Conservation (phyloP, 2,113 vertebrate species). For the Psittacara wagleri region DNA sequence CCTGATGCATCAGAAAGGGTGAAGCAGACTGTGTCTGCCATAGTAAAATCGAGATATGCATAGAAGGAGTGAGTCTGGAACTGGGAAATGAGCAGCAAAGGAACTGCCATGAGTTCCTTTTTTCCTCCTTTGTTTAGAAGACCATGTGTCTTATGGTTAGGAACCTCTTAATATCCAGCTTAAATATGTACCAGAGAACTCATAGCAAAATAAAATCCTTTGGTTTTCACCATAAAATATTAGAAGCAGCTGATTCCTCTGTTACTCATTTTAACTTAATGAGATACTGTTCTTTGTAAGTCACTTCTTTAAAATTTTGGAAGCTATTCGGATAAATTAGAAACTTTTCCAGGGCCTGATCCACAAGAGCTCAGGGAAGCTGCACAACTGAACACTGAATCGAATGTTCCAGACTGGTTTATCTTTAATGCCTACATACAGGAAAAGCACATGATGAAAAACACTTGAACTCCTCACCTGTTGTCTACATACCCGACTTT, state of each 20-base stretch:
- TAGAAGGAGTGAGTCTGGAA: background rate
- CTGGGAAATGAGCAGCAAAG: background rate
- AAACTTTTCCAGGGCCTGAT: background rate
- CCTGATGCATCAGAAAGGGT: background rate
- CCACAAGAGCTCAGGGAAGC: background rate
- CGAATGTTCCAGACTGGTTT: background rate
- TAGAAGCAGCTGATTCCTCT: background rate
- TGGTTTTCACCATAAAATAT: background rate
- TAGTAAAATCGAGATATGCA: background rate
- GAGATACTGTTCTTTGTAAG: background rate
- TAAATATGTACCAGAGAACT: background rate
- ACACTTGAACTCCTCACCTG: background rate
- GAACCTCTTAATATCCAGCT: background rate
- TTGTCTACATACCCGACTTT: background rate
- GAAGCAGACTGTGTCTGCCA: background rate
- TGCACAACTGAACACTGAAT: background rate
- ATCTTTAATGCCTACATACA: background rate
- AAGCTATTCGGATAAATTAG: background rate
- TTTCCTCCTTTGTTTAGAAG: background rate
- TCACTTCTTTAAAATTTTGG: background rate
- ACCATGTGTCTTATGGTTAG: background rate
- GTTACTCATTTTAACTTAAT: background rate
- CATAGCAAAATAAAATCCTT: background rate
- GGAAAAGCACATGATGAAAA: background rate
- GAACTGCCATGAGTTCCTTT: background rate